Conservation (phyloP, 2,797 vertebrate species). For the Heterohyrax brucei region DNA sequence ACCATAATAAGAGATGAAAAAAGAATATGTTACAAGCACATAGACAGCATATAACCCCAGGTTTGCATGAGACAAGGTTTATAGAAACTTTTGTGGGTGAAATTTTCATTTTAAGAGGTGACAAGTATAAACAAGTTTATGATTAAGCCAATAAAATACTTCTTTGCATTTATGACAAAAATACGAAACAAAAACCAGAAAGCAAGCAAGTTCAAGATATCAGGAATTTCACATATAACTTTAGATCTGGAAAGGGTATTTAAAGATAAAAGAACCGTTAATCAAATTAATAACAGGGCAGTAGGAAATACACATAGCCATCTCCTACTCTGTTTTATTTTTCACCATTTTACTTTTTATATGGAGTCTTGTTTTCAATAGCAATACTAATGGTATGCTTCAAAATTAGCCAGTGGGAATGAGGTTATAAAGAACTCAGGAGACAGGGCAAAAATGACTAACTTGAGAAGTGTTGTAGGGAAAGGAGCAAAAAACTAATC, state of each 20-base stretch:
- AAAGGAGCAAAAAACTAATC: slow-evolving; percentile 11
- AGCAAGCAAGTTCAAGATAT: background rate
- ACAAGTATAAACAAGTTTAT: background rate
- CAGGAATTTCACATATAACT: slow-evolving; percentile 32
- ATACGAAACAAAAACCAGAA: background rate
- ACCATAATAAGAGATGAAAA: no score
- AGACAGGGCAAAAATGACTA: slow-evolving; percentile 15
- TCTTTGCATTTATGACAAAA: background rate
- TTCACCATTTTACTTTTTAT: slow-evolving; percentile 5
- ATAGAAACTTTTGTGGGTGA: background rate
- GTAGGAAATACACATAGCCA: background rate
- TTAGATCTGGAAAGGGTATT: background rate
- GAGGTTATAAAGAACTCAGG: background rate
- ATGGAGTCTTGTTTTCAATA: background rate
- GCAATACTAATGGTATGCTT: slow-evolving; percentile 1
- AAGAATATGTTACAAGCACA: background rate
- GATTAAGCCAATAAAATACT: background rate
- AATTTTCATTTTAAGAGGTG: background rate
- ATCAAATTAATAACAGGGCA: slow-evolving; percentile 20
- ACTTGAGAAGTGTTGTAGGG: background rate
- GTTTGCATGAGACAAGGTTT: background rate
- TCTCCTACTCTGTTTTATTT: slow-evolving; percentile 44
- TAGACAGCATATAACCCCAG: background rate
- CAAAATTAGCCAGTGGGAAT: background rate
- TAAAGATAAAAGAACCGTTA: background rate